Percentiles rank a stretch among this genome's conserved stretches.
Evolutionary conservation across 1,140 invertebrate species (phyloP).

Genomic region (Delia radicum): DNA sequence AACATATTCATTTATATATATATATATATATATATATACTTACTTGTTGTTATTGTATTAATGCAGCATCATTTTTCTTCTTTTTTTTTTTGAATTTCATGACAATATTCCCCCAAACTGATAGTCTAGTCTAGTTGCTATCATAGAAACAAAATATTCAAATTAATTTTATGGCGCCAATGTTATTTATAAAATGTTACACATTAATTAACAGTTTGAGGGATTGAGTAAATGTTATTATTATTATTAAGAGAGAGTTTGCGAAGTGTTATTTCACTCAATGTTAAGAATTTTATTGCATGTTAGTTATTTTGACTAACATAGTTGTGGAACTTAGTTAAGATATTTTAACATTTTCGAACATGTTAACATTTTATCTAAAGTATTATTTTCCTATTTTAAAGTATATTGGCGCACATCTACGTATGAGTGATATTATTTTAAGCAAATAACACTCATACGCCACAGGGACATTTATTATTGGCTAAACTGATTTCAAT

Average conservation of each 20-base stretch:
- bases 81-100: too few relatives aligned
- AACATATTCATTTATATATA: not conserved
- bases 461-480: too few relatives aligned
- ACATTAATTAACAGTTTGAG: not conserved
- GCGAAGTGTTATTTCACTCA: too few relatives aligned
- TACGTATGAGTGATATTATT: too few relatives aligned
- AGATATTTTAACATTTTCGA: not conserved
- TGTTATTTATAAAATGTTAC: not conserved
- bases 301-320: too few relatives aligned
- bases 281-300: too few relatives aligned
- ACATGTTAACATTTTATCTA: not conserved
- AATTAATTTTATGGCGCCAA: not conserved
- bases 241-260: not conserved
- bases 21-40: not conserved
- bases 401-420: too few relatives aligned
- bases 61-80: not conserved
- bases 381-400: too few relatives aligned
- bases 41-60: not conserved
- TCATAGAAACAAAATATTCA: not conserved
- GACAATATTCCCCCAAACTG: not conserved
- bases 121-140: not conserved
- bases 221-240: not conserved
- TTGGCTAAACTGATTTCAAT: too few relatives aligned
- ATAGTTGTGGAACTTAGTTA: not conserved
- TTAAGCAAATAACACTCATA: too few relatives aligned